Conservation (phyloP, 2,113 vertebrate species). For the Nannospalax galili region DNA sequence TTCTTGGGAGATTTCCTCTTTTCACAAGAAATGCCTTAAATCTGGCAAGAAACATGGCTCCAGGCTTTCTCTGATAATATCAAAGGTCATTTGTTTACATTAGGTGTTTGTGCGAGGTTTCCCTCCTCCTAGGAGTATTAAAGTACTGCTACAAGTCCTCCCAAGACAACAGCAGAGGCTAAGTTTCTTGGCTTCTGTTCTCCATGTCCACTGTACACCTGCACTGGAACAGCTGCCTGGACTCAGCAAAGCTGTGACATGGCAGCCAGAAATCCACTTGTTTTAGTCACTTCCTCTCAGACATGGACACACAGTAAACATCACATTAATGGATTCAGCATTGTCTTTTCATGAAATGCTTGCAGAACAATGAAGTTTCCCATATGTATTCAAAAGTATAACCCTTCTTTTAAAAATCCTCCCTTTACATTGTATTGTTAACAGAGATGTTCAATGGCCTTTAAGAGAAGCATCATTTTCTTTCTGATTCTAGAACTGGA, state of each 20-base stretch:
- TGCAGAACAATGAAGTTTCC: background rate
- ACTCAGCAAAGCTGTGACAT: slow-evolving; percentile 13
- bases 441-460: background rate
- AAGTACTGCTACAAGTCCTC: slow-evolving; percentile 52
- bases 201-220: slow-evolving; percentile 54
- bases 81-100: slow-evolving; percentile 71
- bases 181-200: slow-evolving; percentile 56
- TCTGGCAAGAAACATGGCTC: slow-evolving; percentile 71
- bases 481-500: background rate
- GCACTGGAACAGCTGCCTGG: slow-evolving; percentile 12
- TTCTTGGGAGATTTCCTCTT: slow-evolving; percentile 75
- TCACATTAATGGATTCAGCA: background rate
- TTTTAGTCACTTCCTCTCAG: slow-evolving; percentile 30
- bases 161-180: slow-evolving; percentile 44
- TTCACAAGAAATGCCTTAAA: slow-evolving; percentile 63
- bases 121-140: slow-evolving; percentile 36
- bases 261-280: slow-evolving; percentile 28
- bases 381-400: background rate
- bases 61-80: slow-evolving; percentile 68
- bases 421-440: background rate
- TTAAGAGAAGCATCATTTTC: slow-evolving; percentile 17
- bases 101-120: slow-evolving; percentile 67
- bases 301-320: background rate
- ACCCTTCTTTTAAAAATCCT: background rate
- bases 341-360: background rate